Percentiles rank a stretch among this genome's conserved stretches.
phyloP scores from a whole-genome alignment of 1,140 invertebrate species.

The Cydia splendana region DNA sequence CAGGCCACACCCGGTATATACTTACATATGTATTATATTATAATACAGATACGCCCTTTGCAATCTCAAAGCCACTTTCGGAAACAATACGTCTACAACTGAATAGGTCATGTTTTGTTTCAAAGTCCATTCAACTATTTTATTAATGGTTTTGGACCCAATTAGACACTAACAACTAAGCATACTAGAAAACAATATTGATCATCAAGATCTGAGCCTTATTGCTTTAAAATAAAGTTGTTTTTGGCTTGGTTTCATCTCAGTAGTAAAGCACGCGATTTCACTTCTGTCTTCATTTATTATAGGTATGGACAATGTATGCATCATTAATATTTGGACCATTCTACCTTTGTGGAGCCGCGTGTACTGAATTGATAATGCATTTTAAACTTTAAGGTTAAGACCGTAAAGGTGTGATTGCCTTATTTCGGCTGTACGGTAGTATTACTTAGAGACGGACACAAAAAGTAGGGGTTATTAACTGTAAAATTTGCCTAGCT shows the following conservation, averaged over 20 bases:
- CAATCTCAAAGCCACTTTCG: neutral
- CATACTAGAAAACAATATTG: neutral
- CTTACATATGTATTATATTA: neutral
- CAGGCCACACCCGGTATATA: too few relatives aligned
- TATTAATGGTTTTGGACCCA: neutral
- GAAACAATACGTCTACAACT: neutral
- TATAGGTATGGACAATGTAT: constrained; percentile 9
- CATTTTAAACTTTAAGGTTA: too few relatives aligned
- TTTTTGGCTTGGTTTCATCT: neutral
- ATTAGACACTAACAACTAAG: neutral
- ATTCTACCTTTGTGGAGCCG: neutral
- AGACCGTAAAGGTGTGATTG: too few relatives aligned
- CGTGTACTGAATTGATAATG: too few relatives aligned
- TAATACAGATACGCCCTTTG: neutral
- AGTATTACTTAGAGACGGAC: too few relatives aligned
- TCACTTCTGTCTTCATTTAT: constrained; percentile 5
- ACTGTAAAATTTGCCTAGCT: too few relatives aligned
- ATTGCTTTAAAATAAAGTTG: neutral
- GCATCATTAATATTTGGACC: constrained; percentile 7
- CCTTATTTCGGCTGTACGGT: too few relatives aligned
- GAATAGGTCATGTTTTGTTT: constrained; percentile 19
- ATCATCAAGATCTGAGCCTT: neutral
- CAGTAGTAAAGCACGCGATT: neutral
- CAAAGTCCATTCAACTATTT: constrained; percentile 4
- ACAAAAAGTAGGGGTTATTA: too few relatives aligned